These are phyloP conservation scores for Ciconia nigra DNA, from an alignment of 2,797 vertebrate genomes.

Conservation along the genomic window DNA sequence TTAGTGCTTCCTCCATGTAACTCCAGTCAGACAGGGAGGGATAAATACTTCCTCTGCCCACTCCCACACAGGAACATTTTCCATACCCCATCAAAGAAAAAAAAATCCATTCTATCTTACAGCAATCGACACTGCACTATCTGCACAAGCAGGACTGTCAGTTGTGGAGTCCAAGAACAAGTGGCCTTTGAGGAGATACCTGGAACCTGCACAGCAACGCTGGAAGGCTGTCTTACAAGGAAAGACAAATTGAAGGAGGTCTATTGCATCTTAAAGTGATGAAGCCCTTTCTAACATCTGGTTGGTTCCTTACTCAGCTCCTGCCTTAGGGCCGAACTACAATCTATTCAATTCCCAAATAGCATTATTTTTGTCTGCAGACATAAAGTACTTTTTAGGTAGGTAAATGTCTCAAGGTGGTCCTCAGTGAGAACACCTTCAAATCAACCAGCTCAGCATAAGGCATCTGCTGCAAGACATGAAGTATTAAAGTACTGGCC, in stretches of 20 bases:
- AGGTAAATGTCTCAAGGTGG: background rate
- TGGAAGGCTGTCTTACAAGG: background rate
- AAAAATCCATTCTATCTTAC: background rate
- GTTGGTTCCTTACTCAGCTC: background rate
- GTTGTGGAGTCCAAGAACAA: background rate
- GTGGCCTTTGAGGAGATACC: background rate
- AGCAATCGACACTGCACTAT: background rate
- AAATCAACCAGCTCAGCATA: background rate
- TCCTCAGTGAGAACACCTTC: background rate
- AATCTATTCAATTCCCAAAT: background rate
- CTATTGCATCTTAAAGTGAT: background rate
- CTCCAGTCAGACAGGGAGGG: background rate
- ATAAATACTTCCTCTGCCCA: background rate
- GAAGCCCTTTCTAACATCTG: background rate
- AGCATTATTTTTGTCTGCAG: background rate
- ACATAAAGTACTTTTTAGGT: background rate
- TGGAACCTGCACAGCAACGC: background rate
- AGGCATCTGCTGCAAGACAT: background rate
- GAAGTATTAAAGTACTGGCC: background rate
- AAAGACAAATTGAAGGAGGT: background rate
- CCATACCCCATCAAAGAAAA: background rate
- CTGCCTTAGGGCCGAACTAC: background rate
- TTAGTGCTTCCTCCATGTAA: background rate
- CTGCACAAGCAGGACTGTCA: background rate
- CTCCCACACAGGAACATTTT: background rate